These are phyloP conservation scores for Hyposmocoma kahamanoa DNA, from an alignment of 1,140 invertebrate species.

Conservation along the genomic window DNA sequence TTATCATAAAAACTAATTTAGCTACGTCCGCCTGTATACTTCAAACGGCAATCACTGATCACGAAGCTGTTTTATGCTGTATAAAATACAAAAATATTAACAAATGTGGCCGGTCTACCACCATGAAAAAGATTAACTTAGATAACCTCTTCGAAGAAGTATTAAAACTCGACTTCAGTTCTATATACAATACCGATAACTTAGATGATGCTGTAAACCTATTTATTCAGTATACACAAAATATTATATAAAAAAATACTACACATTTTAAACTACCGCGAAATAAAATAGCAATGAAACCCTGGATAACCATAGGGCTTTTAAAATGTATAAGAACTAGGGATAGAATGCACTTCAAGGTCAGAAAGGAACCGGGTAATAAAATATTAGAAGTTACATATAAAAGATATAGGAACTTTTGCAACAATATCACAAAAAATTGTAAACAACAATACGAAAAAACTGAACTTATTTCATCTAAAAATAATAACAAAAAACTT, in stretches of 20 bases:
- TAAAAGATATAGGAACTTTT: background rate
- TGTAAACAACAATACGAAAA: background rate
- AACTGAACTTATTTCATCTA: no score
- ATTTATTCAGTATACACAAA: no score
- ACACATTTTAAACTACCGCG: background rate
- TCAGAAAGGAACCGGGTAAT: background rate
- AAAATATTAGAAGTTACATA: background rate
- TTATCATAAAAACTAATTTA: background rate
- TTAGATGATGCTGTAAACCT: no score
- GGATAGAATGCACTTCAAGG: background rate
- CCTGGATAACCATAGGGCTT: background rate
- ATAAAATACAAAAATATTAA: no score
- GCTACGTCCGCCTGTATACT: background rate
- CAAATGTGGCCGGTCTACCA: no score
- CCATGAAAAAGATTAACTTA: no score
- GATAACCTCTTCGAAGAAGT: no score
- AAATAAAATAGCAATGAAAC: background rate
- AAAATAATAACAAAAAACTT: no score
- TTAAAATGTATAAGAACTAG: background rate
- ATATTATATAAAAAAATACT: no score
- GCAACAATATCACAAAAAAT: background rate
- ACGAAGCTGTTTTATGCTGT: background rate
- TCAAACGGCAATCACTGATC: background rate
- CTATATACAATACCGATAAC: no score
- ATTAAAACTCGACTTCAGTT: no score